Conservation (phyloP, 1,140 invertebrate genomes). For the Drosophila tristis region DNA sequence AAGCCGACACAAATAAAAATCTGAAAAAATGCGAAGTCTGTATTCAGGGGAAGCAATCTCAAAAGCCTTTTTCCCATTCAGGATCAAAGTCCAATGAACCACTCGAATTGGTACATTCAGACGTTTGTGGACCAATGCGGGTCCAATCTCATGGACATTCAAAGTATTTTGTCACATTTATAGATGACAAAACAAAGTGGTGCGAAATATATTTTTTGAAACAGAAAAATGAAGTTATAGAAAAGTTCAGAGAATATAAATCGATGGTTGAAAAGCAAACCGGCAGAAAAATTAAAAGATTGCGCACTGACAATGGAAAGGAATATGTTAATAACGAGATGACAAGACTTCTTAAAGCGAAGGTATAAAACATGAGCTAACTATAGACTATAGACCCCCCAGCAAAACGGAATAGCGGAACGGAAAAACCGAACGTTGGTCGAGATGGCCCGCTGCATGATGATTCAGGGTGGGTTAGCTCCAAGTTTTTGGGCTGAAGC, state of each 20-base stretch:
- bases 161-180: neutral
- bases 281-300: no score
- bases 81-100: slow-evolving; percentile 15
- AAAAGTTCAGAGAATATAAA: no score
- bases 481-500: slow-evolving; percentile 40
- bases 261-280: no score
- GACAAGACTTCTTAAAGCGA: no score
- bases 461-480: slow-evolving; percentile 39
- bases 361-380: slow-evolving; percentile 10
- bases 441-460: slow-evolving; percentile 49
- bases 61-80: neutral
- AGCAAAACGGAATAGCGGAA: slow-evolving; percentile 18
- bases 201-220: no score
- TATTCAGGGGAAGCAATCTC: slow-evolving; percentile 20
- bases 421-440: slow-evolving; percentile 20
- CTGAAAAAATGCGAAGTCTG: slow-evolving; percentile 26
- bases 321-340: no score
- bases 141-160: slow-evolving; percentile 1
- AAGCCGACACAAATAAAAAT: neutral
- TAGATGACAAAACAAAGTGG: no score
- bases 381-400: slow-evolving; percentile 16
- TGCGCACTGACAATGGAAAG: no score
- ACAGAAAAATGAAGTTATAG: no score
- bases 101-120: slow-evolving; percentile 35
- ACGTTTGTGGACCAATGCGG: neutral